These are phyloP conservation scores for Stylophora pistillata DNA, from an alignment of 64 coral and sea anemone species.

Conservation along the genomic window DNA sequence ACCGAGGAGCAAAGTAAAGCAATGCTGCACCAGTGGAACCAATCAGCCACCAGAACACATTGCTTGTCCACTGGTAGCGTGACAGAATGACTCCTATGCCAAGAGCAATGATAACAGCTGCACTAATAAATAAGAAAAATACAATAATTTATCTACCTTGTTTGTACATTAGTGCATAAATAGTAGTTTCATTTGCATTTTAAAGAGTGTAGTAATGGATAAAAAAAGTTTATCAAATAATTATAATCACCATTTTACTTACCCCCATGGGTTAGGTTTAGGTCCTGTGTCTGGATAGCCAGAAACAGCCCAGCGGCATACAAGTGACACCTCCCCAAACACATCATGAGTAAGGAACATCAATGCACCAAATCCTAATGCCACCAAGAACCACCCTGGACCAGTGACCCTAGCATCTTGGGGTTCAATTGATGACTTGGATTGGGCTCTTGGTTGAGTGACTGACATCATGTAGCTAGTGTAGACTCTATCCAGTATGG, in stretches of 20 bases:
- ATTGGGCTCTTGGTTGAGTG: background rate
- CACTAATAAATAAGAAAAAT: slow-evolving; percentile 35
- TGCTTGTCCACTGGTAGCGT: slow-evolving; percentile 65
- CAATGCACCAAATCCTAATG: slow-evolving; percentile 84
- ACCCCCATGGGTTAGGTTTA: slow-evolving; percentile 96
- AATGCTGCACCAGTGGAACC: slow-evolving; percentile 73
- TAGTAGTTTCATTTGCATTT: no score
- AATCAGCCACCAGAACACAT: slow-evolving; percentile 76
- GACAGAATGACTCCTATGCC: slow-evolving; percentile 76
- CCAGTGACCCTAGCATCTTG: slow-evolving; percentile 69
- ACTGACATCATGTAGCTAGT: slow-evolving; percentile 74
- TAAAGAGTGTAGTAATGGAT: no score
- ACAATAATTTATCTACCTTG: background rate
- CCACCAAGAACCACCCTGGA: slow-evolving; percentile 79
- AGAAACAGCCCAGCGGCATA: slow-evolving; percentile 85
- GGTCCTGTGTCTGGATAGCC: slow-evolving; percentile 83
- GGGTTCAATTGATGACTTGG: slow-evolving; percentile 14
- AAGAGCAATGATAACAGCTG: slow-evolving; percentile 71
- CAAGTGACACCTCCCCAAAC: slow-evolving; percentile 95
- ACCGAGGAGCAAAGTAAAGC: slow-evolving; percentile 77
- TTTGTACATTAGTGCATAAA: no score
- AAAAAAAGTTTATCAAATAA: background rate
- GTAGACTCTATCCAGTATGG: slow-evolving; percentile 72
- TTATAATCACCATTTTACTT: slow-evolving; percentile 12
- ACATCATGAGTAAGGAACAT: slow-evolving; percentile 84